Evolutionary conservation across 1,140 invertebrate genomes (phyloP).

Genomic region (Danaus plexippus): DNA sequence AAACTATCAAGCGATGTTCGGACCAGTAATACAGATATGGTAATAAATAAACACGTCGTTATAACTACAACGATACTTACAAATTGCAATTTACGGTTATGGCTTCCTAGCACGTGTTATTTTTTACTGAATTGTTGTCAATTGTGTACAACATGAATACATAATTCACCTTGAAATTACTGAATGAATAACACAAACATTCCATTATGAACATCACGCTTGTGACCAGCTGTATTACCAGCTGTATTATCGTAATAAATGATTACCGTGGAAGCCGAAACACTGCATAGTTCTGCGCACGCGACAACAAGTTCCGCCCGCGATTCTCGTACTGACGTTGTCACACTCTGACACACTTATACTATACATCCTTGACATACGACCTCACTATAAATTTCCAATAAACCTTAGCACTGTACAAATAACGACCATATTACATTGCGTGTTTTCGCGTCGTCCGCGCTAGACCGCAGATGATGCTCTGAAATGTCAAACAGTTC

Average conservation of each 20-base stretch:
- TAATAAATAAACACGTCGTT: too few species aligned
- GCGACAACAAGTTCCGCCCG: conserved; percentile 45
- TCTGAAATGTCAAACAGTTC: conserved; percentile 34
- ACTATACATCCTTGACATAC: conserved; percentile 34
- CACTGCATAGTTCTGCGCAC: conserved; percentile 61
- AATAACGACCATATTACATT: conserved; percentile 25
- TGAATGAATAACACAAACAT: too few species aligned
- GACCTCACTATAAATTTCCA: conserved; percentile 17
- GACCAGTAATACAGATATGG: too few species aligned
- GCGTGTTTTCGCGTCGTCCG: conserved; percentile 26
- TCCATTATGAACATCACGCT: too few species aligned
- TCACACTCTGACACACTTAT: conserved; percentile 48
- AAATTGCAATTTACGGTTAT: too few species aligned
- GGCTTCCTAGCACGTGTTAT: too few species aligned
- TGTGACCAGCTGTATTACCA: too few species aligned
- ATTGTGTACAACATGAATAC: too few species aligned
- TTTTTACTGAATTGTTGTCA: too few species aligned
- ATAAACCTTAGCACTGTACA: conserved; percentile 22
- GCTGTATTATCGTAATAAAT: conserved; percentile 26
- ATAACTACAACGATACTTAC: too few species aligned
- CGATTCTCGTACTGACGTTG: conserved; percentile 26
- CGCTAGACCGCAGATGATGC: conserved; percentile 33
- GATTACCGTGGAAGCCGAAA: conserved; percentile 61
- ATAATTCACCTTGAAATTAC: too few species aligned
- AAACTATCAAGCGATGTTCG: too few species aligned